Evolutionary conservation across 1,140 invertebrate species (phyloP).

Genomic region (Homarus americanus): DNA sequence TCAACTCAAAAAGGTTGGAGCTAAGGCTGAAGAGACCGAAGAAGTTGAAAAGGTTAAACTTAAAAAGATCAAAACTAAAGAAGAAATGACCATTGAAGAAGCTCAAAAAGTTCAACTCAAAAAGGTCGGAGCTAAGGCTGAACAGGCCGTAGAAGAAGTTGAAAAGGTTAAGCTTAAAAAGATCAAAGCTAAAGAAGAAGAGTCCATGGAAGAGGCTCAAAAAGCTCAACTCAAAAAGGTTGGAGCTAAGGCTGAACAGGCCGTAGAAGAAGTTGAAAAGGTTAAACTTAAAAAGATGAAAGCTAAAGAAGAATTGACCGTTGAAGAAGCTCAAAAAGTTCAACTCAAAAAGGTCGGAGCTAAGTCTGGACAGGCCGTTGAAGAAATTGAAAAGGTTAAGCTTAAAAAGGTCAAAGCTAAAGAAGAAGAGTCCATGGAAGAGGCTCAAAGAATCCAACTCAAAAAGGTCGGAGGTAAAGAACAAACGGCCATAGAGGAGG

Average conservation of each 20-base stretch:
- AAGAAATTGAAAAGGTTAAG: slow-evolving; percentile 40
- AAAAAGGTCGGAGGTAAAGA: slow-evolving; percentile 35
- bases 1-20: slow-evolving; percentile 35
- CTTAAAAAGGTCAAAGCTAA: slow-evolving; percentile 28
- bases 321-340: slow-evolving; percentile 37
- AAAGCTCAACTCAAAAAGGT: slow-evolving; percentile 37
- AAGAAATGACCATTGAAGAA: slow-evolving; percentile 11
- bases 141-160: slow-evolving; percentile 1
- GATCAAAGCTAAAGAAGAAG: not conserved
- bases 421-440: slow-evolving; percentile 14
- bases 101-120: slow-evolving; percentile 37
- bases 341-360: slow-evolving; percentile 46
- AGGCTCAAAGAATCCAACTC: slow-evolving; percentile 30
- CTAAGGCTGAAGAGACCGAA: slow-evolving; percentile 15
- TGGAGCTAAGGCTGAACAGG: slow-evolving; percentile 8
- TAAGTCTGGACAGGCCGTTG: not conserved
- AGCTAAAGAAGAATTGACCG: slow-evolving; percentile 29
- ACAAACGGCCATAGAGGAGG: slow-evolving; percentile 21
- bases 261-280: slow-evolving; percentile 32
- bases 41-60: slow-evolving; percentile 37
- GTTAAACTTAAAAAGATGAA: slow-evolving; percentile 30
- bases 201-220: not conserved
- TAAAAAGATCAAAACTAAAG: slow-evolving; percentile 29
- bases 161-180: slow-evolving; percentile 11
- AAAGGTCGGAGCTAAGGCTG: slow-evolving; percentile 22